phyloP scores from a whole-genome alignment of 2,113 vertebrate genomes.

The Elephas maximus region DNA sequence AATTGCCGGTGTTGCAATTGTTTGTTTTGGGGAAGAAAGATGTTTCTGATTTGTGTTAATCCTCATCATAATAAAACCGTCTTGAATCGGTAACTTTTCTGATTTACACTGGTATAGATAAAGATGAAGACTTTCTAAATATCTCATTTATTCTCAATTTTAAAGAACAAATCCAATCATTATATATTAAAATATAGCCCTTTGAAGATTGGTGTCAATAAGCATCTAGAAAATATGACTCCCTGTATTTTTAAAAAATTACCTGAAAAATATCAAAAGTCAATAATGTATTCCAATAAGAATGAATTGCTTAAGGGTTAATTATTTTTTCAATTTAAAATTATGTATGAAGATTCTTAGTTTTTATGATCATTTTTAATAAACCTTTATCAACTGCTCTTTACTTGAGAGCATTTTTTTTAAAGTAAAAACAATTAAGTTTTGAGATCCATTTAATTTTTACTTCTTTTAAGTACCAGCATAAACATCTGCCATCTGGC shows the following conservation, averaged over 20 bases:
- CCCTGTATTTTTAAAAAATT: neutral
- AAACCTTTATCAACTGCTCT: conserved; percentile 63
- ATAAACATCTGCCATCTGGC: conserved; percentile 91
- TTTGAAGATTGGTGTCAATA: conserved; percentile 41
- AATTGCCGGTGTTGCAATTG: neutral
- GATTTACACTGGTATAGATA: neutral
- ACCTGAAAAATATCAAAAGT: conserved; percentile 45
- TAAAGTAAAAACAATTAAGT: conserved; percentile 85
- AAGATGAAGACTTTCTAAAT: neutral
- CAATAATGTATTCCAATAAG: neutral
- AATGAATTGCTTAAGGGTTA: neutral
- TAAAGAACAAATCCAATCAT: conserved; percentile 31
- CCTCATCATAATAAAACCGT: neutral
- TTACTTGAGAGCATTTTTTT: conserved; percentile 83
- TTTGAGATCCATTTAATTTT: conserved; percentile 89
- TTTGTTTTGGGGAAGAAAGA: neutral
- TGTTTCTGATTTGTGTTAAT: neutral
- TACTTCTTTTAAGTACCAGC: conserved; percentile 88
- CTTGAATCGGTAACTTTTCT: neutral
- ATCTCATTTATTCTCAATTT: conserved; percentile 3
- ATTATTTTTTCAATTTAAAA: conserved; percentile 51
- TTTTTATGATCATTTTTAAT: conserved; percentile 79
- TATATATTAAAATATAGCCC: conserved; percentile 22
- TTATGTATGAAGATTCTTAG: conserved; percentile 56
- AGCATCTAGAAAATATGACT: neutral